Evolutionary conservation across 2,797 vertebrate genomes (phyloP), one percentile per base, ranked within the genome.

Genomic region (Arrhamphus sclerolepis): DNA sequence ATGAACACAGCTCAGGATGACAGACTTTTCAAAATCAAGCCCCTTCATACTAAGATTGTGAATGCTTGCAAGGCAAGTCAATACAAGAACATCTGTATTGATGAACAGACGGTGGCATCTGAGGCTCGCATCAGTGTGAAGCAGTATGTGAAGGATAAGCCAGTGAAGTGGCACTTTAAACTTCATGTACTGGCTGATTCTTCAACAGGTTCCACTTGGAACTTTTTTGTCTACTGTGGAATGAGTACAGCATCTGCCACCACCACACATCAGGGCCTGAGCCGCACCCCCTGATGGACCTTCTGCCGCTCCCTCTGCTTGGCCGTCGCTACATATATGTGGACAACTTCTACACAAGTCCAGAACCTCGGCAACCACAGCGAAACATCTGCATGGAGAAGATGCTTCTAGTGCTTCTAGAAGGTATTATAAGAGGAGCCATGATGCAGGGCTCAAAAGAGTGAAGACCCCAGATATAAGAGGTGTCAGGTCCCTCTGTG

Each of bases 1-100:
- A 40, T 6, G 40, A 48, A 55, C n/a, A 43, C 44, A 0, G 7
- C 22, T 0, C 42, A 41, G 0, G 39, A 63, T 16, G 50, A 76
- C 38, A 18, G 55, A 17, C 56, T 66, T 1, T 62, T 41, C 28
- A 66, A 66, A 6, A 49, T 76, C 7, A 71, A 70, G n/a, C 59
- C 26, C 0, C 20, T 66, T 0, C 55, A 63, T 8, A 31, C 41
- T 0, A 44, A 71, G 2, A 46, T 71, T 0, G 24, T 67, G 6
- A 2, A 1, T 14, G 50, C 42, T 13, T 67, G 62, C n/a, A n/a
- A n/a, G n/a, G n/a, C n/a, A n/a, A n/a, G n/a, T n/a, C 20, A 46
- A 1, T 14, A 59, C 1, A 0, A 41, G 14, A 52, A 63, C 4
- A 7, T 64, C 1, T 59, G 14, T 5, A 40, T 67, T 1, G 26